A percentile compares a stretch with the other conserved stretches of the same genome.
These are phyloP conservation scores for Drosophila kokeensis DNA, from an alignment of 2,888 invertebrate species.

Conservation along the genomic window DNA sequence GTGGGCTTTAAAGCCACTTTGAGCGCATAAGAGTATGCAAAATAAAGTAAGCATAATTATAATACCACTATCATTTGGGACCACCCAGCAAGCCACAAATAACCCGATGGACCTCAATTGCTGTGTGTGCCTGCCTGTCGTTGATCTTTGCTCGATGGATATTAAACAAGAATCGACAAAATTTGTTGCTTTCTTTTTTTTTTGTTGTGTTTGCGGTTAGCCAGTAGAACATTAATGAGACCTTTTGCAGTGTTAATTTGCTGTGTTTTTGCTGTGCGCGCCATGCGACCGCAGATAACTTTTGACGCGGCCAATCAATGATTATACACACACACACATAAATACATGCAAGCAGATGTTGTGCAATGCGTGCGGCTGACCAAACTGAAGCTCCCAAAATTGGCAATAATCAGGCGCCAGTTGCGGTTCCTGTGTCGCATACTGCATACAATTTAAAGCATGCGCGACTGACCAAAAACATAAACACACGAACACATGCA, in stretches of 20 bases:
- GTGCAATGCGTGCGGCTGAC: slow-evolving; percentile 19
- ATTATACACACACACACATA: slow-evolving; percentile 44
- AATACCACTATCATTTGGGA: slow-evolving; percentile 16
- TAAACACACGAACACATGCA: not conserved
- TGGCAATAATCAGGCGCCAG: slow-evolving; percentile 48
- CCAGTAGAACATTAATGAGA: slow-evolving; percentile 65
- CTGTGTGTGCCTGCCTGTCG: slow-evolving; percentile 9
- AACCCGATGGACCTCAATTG: slow-evolving; percentile 42
- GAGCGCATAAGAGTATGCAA: slow-evolving; percentile 34
- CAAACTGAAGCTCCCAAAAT: slow-evolving; percentile 28
- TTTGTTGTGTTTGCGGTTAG: slow-evolving; percentile 57
- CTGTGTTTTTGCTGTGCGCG: slow-evolving; percentile 24
- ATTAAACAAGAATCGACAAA: slow-evolving; percentile 63
- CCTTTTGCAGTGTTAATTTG: slow-evolving; percentile 63
- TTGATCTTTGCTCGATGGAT: slow-evolving; percentile 24
- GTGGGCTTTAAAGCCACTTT: slow-evolving; percentile 20
- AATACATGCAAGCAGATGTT: slow-evolving; percentile 7
- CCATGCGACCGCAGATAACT: slow-evolving; percentile 39
- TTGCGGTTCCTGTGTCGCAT: slow-evolving; percentile 34
- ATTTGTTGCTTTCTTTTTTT: slow-evolving; percentile 55
- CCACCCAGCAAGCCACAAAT: slow-evolving; percentile 3
- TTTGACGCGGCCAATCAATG: slow-evolving; percentile 59
- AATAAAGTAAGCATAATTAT: slow-evolving; percentile 39
- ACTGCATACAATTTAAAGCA: slow-evolving; percentile 25
- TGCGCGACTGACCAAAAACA: slow-evolving; percentile 23